Conservation (phyloP, 2,888 invertebrate species). For the Drosophila rellima region DNA sequence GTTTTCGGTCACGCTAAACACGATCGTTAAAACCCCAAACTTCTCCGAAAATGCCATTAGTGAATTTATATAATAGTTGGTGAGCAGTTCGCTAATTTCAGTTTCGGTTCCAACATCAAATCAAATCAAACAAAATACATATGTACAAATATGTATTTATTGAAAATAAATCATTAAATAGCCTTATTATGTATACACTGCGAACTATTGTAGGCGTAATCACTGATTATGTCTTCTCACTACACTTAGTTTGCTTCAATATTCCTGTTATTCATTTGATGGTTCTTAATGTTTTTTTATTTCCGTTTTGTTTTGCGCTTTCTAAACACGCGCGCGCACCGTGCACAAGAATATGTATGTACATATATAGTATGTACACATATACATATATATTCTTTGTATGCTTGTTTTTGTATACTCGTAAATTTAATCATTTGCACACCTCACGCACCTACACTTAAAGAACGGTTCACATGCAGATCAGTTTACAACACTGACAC, state of each 20-base stretch:
- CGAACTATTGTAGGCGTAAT: constrained; percentile 53
- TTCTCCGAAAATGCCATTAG: too few species aligned
- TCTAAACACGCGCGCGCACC: constrained; percentile 73
- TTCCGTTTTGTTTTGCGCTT: constrained; percentile 64
- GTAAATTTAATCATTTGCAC: constrained; percentile 30
- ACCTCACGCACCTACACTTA: constrained; percentile 38
- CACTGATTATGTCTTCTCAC: constrained; percentile 53
- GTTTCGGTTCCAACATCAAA: too few species aligned
- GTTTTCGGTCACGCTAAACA: too few species aligned
- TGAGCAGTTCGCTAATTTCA: too few species aligned
- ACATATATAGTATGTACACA: not conserved
- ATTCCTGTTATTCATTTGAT: constrained; percentile 41
- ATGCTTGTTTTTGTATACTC: constrained; percentile 4
- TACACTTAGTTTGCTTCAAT: constrained; percentile 32
- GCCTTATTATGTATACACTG: too few species aligned
- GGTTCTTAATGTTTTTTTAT: constrained; percentile 19
- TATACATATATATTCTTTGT: too few species aligned
- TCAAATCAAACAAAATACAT: too few species aligned
- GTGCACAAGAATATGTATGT: constrained; percentile 38
- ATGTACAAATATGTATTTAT: too few species aligned
- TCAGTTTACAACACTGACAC: constrained; percentile 48
- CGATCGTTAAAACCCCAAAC: too few species aligned
- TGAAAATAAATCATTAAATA: too few species aligned
- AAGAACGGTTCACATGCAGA: constrained; percentile 11
- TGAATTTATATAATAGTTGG: too few species aligned